Evolutionary conservation across 2,888 invertebrate genomes (phyloP).

Genomic region (Morinoia aosen): DNA sequence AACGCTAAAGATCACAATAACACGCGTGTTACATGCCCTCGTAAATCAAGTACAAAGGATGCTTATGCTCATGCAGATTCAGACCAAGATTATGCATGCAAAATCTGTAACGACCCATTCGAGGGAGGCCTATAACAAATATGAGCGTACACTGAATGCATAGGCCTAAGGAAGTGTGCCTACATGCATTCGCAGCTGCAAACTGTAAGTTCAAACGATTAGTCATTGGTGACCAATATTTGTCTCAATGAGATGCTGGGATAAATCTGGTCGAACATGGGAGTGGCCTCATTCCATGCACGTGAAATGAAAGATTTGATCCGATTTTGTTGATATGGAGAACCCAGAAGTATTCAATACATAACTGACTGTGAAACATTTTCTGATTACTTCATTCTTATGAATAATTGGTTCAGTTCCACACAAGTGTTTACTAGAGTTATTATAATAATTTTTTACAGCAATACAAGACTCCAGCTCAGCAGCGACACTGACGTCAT

Average conservation of each 20-base stretch:
- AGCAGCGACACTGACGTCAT: too few relatives aligned
- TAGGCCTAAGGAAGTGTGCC: slow-evolving; percentile 17
- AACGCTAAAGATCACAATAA: not conserved
- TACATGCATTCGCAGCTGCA: not conserved
- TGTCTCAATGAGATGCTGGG: not conserved
- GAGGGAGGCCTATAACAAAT: slow-evolving; percentile 49
- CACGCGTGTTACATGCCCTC: not conserved
- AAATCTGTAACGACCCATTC: slow-evolving; percentile 33
- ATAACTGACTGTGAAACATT: too few relatives aligned
- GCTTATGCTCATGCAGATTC: not conserved
- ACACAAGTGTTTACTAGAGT: too few relatives aligned
- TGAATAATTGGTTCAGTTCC: too few relatives aligned
- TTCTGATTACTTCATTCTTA: too few relatives aligned
- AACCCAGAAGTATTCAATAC: not conserved
- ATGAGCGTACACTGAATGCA: not conserved
- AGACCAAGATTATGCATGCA: slow-evolving; percentile 29
- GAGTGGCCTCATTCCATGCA: not conserved
- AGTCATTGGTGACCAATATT: not conserved
- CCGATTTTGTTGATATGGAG: not conserved
- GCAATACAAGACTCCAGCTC: too few relatives aligned
- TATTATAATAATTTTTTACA: too few relatives aligned
- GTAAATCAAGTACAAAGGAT: slow-evolving; percentile 6
- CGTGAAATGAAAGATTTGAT: not conserved
- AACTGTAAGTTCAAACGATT: not conserved
- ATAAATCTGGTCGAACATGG: not conserved